Evolutionary conservation across 2,797 vertebrate genomes (phyloP).

Genomic region (Sandelia bainsii): DNA sequence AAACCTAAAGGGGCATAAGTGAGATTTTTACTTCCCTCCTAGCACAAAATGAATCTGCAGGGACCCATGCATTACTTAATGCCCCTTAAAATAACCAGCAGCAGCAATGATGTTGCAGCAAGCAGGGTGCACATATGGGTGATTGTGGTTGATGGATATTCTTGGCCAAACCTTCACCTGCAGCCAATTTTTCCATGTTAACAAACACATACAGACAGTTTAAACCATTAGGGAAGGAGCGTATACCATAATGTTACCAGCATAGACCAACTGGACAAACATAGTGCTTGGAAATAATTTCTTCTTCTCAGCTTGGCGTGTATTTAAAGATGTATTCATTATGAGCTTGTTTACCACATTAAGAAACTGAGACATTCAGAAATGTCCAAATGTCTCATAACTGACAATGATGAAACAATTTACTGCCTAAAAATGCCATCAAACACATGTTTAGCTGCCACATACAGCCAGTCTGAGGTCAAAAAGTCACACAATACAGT

Average conservation of each 20-base stretch:
- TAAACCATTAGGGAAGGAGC: slow-evolving; percentile 3
- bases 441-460: slow-evolving; percentile 17
- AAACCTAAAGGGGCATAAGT: slow-evolving; percentile 51
- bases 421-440: slow-evolving; percentile 5
- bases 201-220: slow-evolving; percentile 19
- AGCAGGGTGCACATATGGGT: slow-evolving; percentile 31
- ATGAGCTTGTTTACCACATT: slow-evolving; percentile 26
- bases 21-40: slow-evolving; percentile 37
- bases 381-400: slow-evolving; percentile 6
- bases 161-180: slow-evolving; percentile 34
- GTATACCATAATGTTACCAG: background rate
- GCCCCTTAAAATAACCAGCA: slow-evolving; percentile 56
- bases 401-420: slow-evolving; percentile 19
- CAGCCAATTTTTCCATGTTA: slow-evolving; percentile 17
- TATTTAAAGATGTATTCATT: slow-evolving; percentile 5
- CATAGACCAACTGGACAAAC: slow-evolving; percentile 8
- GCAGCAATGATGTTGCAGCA: slow-evolving; percentile 41
- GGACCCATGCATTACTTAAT: slow-evolving; percentile 57
- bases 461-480: slow-evolving; percentile 3
- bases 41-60: slow-evolving; percentile 48
- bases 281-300: background rate
- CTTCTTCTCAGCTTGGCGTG: background rate
- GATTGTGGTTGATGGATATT: slow-evolving; percentile 53
- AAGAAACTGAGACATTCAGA: slow-evolving; percentile 20
- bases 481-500: slow-evolving; percentile 4